phyloP scores from a whole-genome alignment of 2,797 vertebrate species.

The Capromys pilorides region DNA sequence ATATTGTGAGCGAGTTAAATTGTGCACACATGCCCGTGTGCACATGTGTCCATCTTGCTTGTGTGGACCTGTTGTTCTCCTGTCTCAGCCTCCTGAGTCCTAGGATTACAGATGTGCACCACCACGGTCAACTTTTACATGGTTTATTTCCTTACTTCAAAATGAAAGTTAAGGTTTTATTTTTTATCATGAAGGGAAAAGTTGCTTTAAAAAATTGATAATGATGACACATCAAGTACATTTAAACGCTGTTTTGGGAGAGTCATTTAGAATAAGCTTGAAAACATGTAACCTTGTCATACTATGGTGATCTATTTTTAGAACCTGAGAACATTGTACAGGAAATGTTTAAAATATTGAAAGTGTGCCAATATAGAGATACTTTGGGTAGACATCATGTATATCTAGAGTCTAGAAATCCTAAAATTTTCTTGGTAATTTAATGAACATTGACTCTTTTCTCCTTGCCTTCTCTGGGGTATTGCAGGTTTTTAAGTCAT shows the following conservation, averaged over 20 bases:
- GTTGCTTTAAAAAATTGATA: not conserved
- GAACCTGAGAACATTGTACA: not conserved
- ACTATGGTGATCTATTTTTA: constrained; percentile 28
- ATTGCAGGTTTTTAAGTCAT: not conserved
- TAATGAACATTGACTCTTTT: not conserved
- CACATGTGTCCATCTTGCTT: not conserved
- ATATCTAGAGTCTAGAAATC: not conserved
- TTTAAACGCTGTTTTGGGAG: not conserved
- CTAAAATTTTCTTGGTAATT: not conserved
- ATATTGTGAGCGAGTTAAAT: not conserved
- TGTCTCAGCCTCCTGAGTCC: not conserved
- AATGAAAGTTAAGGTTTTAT: not conserved
- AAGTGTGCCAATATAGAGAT: not conserved
- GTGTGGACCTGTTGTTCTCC: not conserved
- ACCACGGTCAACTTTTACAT: accelerated
- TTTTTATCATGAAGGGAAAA: not conserved
- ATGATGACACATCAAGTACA: not conserved
- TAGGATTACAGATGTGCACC: not conserved
- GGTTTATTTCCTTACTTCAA: not conserved
- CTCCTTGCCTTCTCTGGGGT: not conserved
- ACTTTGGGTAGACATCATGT: not conserved
- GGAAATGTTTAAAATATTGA: not conserved
- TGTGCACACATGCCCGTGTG: not conserved
- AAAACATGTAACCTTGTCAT: not conserved
- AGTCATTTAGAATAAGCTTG: constrained; percentile 19